Conservation (phyloP, 2,888 invertebrate species). For the Cylloceria caligata region DNA sequence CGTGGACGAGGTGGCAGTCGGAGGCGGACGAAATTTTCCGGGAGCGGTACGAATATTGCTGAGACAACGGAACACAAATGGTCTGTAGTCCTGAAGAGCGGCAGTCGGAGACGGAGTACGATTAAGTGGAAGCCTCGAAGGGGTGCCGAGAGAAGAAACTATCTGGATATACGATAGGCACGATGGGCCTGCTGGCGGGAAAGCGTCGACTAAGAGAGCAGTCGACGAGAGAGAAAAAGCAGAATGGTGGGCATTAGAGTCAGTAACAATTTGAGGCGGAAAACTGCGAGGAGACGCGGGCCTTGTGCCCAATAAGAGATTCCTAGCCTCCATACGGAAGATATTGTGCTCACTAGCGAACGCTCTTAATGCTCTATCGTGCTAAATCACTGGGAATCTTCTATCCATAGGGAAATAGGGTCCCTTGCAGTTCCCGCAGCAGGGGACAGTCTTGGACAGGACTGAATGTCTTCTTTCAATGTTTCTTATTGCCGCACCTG, state of each 20-base stretch:
- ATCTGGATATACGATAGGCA: background rate
- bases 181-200: background rate
- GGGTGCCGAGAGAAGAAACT: background rate
- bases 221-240: background rate
- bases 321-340: slow-evolving; percentile 13
- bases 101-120: background rate
- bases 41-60: background rate
- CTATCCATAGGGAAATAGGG: background rate
- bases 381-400: slow-evolving; percentile 15
- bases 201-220: background rate
- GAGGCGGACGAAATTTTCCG: background rate
- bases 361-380: slow-evolving; percentile 12
- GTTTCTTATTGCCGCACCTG: slow-evolving; percentile 19
- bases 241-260: background rate
- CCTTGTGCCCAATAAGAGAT: background rate
- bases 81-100: background rate
- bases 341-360: slow-evolving; percentile 33
- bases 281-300: background rate
- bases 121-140: no score
- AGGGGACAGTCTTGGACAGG: background rate
- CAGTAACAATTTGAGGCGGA: background rate
- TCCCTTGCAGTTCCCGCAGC: slow-evolving; percentile 34
- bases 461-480: background rate
- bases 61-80: background rate
- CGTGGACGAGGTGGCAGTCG: background rate